Conservation (phyloP, 2,113 vertebrate species). For the Oenanthe oenanthe region DNA sequence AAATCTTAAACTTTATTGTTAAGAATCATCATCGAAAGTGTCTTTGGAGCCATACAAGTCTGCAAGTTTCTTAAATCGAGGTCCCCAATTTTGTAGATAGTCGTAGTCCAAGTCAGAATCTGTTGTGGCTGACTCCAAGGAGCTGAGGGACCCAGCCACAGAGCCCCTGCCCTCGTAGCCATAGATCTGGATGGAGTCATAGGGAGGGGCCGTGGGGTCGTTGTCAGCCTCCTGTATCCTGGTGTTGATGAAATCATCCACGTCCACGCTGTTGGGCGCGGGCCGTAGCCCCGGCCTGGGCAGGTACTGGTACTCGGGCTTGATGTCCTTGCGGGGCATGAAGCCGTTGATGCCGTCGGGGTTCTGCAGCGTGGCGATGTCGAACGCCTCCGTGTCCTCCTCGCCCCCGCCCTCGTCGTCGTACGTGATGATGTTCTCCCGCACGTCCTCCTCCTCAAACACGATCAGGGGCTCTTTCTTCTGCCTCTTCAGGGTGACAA, state of each 20-base stretch:
- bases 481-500: conserved; percentile 93
- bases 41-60: conserved; percentile 99
- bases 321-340: conserved; percentile 96
- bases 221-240: conserved; percentile 93
- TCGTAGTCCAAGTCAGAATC: conserved; percentile 99
- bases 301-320: conserved; percentile 92
- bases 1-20: conserved; percentile 85
- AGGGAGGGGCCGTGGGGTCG: conserved; percentile 94
- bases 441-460: conserved; percentile 96
- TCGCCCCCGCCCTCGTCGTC: conserved; percentile 97
- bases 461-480: conserved; percentile 96
- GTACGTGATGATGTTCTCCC: conserved; percentile 98
- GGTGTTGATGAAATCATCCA: conserved; percentile 97
- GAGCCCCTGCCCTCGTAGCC: conserved; percentile 96
- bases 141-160: conserved; percentile 94
- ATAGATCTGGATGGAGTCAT: conserved; percentile 99
- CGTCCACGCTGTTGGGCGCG: conserved; percentile 90
- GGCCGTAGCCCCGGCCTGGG: conserved; percentile 85
- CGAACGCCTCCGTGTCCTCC: conserved; percentile 97
- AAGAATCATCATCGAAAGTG: conserved; percentile 92
- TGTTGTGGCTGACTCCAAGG: conserved; percentile 94
- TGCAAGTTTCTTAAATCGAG: conserved; percentile 98
- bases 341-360: conserved; percentile 96
- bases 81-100: conserved; percentile 99
- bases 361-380: conserved; percentile 97